phyloP scores from a whole-genome alignment of 1,140 invertebrate genomes.

The Drosophila leontia region DNA sequence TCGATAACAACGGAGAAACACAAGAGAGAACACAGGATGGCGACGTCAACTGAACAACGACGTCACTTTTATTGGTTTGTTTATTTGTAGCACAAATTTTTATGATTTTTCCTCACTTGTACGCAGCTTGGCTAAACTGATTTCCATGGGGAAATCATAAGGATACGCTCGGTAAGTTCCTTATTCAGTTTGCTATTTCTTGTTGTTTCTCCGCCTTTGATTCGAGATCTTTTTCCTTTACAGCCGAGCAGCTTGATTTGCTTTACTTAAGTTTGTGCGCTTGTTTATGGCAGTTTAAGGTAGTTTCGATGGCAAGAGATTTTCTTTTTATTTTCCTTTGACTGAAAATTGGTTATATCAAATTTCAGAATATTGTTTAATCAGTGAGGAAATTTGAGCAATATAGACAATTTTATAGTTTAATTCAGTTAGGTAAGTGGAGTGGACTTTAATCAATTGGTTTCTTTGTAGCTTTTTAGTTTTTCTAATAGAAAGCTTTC shows the following conservation, averaged over 20 bases:
- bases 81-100: conserved; percentile 75
- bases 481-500: too few species aligned
- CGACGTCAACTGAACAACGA: conserved; percentile 29
- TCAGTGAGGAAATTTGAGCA: neutral
- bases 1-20: too few species aligned
- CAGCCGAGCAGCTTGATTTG: conserved; percentile 19
- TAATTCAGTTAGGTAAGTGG: neutral
- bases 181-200: conserved; percentile 37
- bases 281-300: conserved; percentile 23
- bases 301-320: neutral
- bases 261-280: conserved; percentile 20
- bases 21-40: too few species aligned
- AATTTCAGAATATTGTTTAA: neutral
- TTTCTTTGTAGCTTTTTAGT: too few species aligned
- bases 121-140: conserved; percentile 68
- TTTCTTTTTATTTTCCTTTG: neutral
- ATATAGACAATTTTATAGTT: neutral
- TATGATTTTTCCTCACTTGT: conserved; percentile 60
- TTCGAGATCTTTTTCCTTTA: conserved; percentile 32
- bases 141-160: conserved; percentile 77
- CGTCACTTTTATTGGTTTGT: conserved; percentile 62
- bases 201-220: conserved; percentile 32
- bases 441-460: neutral
- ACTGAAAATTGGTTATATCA: neutral
- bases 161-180: conserved; percentile 43